Base-by-base conservation (phyloP, 1,140 invertebrate species). In the Bradynema listronoti region DNA sequence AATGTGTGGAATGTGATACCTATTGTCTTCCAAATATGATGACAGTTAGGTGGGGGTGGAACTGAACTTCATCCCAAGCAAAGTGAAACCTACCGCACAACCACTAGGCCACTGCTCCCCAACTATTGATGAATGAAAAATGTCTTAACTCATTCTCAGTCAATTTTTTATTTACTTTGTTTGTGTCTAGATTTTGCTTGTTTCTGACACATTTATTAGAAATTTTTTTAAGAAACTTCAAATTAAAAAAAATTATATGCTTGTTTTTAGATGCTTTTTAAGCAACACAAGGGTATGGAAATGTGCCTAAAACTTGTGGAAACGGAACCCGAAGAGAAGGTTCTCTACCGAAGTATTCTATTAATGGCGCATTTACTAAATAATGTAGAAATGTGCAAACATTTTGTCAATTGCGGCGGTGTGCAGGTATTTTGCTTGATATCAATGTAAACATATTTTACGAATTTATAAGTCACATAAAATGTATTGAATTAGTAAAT, bases 261-360 rank as follows among this genome's bases (percentile, higher is more conserved):
- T 24, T 50, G 3, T 50, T 43, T 43, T 43, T 50, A 55, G 52
- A 55, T 19, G 11, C 19, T 46, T 16, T 55, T 55, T 16, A 45
- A 19, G 32, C 41, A n/a, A 27, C 41, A 55, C 32, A 24, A 24
- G 7, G 52, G 52, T 2, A 55, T 55, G 33, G 52, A 55, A 30
- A 55, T 55, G 33, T 49, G 52, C n/a, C 25, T 55, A 27, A 43
- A 25, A 24, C 4, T 55, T n/a, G 27, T 55, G 52, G 52, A 30
- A 16, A 30, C 25, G 16, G 24, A 55, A 24, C 16, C n/a, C 3
- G 50, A 55, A 19, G 52, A 55, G 33, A 43, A 25, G 25, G 11
- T 55, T 7, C 52, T 55, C 32, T 55, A 16, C 33, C 25, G 33
- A 43, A 19, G 14, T 39, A 19, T 39, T 14, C n/a, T 19, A 14